These are phyloP conservation scores for Fringilla coelebs DNA, from an alignment of 2,797 vertebrate genomes.

Conservation along the genomic window DNA sequence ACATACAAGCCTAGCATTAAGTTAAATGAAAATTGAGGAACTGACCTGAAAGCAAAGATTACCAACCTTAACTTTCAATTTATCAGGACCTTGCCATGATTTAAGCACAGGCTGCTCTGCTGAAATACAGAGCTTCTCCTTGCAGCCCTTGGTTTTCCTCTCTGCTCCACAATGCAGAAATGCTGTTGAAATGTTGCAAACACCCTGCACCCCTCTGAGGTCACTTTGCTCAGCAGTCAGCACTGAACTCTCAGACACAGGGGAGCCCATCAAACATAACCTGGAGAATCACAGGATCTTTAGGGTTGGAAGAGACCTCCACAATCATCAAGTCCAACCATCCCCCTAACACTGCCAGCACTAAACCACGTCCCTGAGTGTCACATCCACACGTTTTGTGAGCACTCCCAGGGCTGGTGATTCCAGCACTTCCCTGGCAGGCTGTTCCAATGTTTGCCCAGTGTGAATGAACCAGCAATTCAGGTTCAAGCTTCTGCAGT, in stretches of 20 bases:
- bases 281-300: background rate
- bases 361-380: background rate
- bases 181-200: background rate
- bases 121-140: background rate
- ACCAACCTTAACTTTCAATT: slow-evolving; percentile 45
- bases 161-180: background rate
- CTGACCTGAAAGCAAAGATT: slow-evolving; percentile 37
- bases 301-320: background rate
- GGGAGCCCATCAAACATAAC: background rate
- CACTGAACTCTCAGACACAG: background rate
- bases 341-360: background rate
- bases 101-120: background rate
- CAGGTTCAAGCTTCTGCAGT: background rate
- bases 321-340: too few relatives aligned
- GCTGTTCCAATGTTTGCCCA: background rate
- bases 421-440: background rate
- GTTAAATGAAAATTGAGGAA: slow-evolving; percentile 42
- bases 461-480: rapidly evolving
- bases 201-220: background rate
- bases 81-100: background rate
- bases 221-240: background rate
- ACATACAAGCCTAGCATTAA: background rate
- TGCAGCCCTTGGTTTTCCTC: background rate
- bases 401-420: background rate
- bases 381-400: rapidly evolving